phyloP scores from a whole-genome alignment of 1,140 invertebrate species.

The Euura lappo region DNA sequence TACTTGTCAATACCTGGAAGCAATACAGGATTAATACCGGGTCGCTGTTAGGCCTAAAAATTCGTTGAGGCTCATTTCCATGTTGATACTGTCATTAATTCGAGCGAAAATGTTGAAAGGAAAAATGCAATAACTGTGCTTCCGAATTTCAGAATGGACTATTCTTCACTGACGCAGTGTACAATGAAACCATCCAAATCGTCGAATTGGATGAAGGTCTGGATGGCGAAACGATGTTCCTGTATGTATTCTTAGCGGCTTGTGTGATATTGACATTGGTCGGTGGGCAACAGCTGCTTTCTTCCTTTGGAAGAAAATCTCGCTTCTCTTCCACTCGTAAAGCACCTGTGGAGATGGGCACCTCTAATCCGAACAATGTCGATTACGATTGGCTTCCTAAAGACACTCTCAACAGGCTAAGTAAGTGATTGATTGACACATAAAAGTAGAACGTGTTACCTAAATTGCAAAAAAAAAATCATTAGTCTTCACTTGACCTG shows the following conservation, averaged over 20 bases:
- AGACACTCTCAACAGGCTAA: conserved; percentile 82
- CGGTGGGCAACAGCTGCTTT: conserved; percentile 87
- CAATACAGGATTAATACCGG: too few species aligned
- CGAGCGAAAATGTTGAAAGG: too few species aligned
- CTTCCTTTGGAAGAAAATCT: conserved; percentile 73
- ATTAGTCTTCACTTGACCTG: too few species aligned
- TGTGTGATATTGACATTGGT: conserved; percentile 87
- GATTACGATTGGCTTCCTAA: conserved; percentile 98
- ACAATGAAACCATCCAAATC: conserved; percentile 98
- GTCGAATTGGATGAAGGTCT: conserved; percentile 96
- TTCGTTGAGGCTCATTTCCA: too few species aligned
- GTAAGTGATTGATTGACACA: conserved; percentile 66
- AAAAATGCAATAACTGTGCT: too few species aligned
- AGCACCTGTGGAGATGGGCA: conserved; percentile 74
- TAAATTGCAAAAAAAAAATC: background rate
- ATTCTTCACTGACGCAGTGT: conserved; percentile 87
- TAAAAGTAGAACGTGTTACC: background rate
- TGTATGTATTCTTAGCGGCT: conserved; percentile 93
- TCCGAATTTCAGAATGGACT: conserved; percentile 67
- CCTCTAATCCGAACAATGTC: conserved; percentile 89
- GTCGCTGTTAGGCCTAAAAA: too few species aligned
- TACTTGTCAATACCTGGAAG: conserved; percentile 1
- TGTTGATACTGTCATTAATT: too few species aligned
- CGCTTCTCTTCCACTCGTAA: conserved; percentile 66
- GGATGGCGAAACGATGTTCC: conserved; percentile 98